Conservation (phyloP, 2,797 vertebrate species). For the Discoglossus pictus region DNA sequence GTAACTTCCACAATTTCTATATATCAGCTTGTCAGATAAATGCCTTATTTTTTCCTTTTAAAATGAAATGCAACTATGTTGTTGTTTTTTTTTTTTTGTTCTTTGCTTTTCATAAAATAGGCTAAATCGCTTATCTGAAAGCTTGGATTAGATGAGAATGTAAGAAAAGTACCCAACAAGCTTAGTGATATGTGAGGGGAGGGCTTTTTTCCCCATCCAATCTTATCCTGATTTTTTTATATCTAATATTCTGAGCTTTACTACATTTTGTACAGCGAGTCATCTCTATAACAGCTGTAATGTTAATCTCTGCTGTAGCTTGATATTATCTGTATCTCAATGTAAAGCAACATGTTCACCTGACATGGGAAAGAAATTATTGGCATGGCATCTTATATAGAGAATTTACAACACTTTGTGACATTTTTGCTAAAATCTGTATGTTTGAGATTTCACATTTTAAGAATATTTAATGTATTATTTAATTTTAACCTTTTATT, state of each 20-base stretch:
- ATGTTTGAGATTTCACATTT: not conserved
- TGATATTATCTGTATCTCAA: constrained; percentile 34
- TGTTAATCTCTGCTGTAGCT: constrained; percentile 47
- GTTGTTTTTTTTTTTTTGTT: too few species aligned
- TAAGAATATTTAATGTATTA: too few species aligned
- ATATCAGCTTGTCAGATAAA: constrained; percentile 53
- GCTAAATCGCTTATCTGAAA: constrained; percentile 49
- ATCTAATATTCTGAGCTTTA: constrained; percentile 43
- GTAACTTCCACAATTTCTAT: constrained; percentile 53
- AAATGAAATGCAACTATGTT: too few species aligned
- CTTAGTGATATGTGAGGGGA: constrained; percentile 34
- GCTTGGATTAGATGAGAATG: constrained; percentile 53
- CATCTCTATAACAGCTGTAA: constrained; percentile 46
- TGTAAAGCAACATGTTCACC: constrained; percentile 25
- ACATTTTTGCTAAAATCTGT: constrained; percentile 6
- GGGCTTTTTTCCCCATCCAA: constrained; percentile 30
- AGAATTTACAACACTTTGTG: constrained; percentile 2
- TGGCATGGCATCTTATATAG: not conserved
- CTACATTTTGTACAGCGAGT: constrained; percentile 37
- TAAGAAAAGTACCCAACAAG: constrained; percentile 49
- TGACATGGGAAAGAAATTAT: constrained; percentile 13
- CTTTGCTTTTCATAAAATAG: constrained; percentile 33
- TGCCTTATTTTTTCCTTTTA: constrained; percentile 55
- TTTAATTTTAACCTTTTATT: too few species aligned
- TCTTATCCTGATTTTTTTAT: constrained; percentile 46